Evolutionary conservation across 2,113 vertebrate species (phyloP).

Genomic region (Dicentrarchus labrax): DNA sequence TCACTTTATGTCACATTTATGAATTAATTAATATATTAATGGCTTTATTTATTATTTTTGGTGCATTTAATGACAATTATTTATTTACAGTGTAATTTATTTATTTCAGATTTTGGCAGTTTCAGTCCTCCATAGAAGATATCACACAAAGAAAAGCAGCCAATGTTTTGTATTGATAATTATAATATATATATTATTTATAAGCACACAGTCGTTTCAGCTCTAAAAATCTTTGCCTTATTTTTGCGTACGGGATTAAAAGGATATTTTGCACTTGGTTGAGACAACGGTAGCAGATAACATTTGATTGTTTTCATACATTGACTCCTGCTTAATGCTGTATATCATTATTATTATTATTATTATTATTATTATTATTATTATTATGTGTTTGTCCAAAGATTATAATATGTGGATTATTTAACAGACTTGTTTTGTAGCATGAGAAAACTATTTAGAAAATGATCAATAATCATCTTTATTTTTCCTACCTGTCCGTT

Average conservation of each 20-base stretch:
- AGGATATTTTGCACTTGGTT: conserved; percentile 40
- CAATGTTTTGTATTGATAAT: no score
- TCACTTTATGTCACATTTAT: no score
- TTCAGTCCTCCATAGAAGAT: no score
- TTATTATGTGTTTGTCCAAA: neutral
- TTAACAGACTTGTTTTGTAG: conserved; percentile 36
- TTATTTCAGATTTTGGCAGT: no score
- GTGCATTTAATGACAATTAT: no score
- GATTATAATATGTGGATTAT: neutral
- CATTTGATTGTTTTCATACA: neutral
- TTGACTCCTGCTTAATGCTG: conserved; percentile 1
- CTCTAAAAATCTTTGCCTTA: conserved; percentile 52
- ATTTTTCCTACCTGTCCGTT: conserved; percentile 19
- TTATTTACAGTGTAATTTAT: no score
- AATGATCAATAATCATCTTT: neutral
- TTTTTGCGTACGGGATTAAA: conserved; percentile 1
- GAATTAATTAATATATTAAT: no score
- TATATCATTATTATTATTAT: neutral
- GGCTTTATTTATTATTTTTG: no score
- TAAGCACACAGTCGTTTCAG: neutral
- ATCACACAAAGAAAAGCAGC: no score
- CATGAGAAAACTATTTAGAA: conserved; percentile 16
- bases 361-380: neutral
- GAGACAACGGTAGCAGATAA: conserved; percentile 17
- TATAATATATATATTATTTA: no score